phyloP scores from a whole-genome alignment of 2,113 vertebrate species.

The Holacanthus passer region DNA sequence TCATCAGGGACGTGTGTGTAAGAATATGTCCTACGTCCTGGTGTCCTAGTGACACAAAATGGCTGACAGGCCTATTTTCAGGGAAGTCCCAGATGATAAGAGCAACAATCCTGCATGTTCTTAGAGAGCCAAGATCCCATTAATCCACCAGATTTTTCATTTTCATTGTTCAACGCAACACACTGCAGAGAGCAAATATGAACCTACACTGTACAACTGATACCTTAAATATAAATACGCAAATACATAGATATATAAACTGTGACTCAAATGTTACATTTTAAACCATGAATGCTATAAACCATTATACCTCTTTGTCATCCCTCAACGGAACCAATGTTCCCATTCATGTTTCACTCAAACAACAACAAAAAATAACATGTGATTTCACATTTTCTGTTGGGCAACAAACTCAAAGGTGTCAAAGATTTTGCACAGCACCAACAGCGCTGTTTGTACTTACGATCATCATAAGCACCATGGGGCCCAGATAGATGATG shows the following conservation, averaged over 20 bases:
- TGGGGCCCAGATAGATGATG: slow-evolving; percentile 98
- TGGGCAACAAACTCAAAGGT: no score
- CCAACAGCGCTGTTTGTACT: slow-evolving; percentile 70
- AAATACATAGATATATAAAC: neutral
- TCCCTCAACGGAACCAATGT: no score
- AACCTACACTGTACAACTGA: neutral
- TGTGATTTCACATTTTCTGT: neutral
- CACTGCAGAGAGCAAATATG: no score
- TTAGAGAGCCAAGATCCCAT: slow-evolving; percentile 15
- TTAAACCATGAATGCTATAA: neutral
- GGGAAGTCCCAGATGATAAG: slow-evolving; percentile 23
- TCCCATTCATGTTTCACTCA: no score
- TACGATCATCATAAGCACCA: slow-evolving; percentile 98
- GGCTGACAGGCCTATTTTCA: slow-evolving; percentile 26
- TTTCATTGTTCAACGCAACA: neutral
- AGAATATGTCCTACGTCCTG: neutral
- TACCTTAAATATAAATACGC: neutral
- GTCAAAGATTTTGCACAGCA: neutral
- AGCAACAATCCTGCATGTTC: neutral
- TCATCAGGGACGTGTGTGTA: slow-evolving; percentile 19
- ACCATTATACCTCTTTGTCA: no score
- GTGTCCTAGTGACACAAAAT: slow-evolving; percentile 54
- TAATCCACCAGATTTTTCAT: slow-evolving; percentile 18
- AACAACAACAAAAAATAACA: neutral
- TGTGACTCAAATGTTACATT: neutral